A percentile compares a stretch with the other conserved stretches of the same genome.
phyloP scores from a whole-genome alignment of 2,797 vertebrate genomes.

The Acanthurus tractus region DNA sequence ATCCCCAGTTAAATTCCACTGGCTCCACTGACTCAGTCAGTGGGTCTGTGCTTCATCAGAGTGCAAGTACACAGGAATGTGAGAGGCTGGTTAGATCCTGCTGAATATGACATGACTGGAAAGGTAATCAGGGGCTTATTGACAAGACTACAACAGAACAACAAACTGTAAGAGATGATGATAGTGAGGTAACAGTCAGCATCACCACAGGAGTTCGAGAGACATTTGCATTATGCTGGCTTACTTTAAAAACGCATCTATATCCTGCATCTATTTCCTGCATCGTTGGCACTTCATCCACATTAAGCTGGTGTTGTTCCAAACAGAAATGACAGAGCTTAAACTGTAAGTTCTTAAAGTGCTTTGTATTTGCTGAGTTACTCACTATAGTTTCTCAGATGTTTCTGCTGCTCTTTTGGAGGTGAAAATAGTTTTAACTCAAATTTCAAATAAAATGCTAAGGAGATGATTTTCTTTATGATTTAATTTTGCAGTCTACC shows the following conservation, averaged over 20 bases:
- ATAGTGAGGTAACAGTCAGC: constrained; percentile 37
- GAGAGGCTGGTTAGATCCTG: constrained; percentile 11
- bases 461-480: too few relatives aligned
- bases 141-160: background rate
- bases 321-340: background rate
- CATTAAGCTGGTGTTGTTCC: background rate
- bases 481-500: background rate
- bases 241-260: constrained; percentile 2
- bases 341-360: background rate
- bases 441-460: background rate
- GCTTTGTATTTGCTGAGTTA: background rate
- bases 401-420: background rate
- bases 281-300: background rate
- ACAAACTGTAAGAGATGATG: background rate
- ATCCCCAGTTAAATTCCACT: constrained; percentile 34
- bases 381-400: background rate
- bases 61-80: constrained; percentile 57
- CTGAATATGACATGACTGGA: background rate
- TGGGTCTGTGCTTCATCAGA: constrained; percentile 56
- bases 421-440: too few relatives aligned
- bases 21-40: constrained; percentile 19
- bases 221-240: background rate
- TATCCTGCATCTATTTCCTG: background rate
- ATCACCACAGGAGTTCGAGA: background rate
- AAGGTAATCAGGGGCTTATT: background rate